Evolutionary conservation across 2,113 vertebrate species (phyloP).

Genomic region (Crotalus viridis): DNA sequence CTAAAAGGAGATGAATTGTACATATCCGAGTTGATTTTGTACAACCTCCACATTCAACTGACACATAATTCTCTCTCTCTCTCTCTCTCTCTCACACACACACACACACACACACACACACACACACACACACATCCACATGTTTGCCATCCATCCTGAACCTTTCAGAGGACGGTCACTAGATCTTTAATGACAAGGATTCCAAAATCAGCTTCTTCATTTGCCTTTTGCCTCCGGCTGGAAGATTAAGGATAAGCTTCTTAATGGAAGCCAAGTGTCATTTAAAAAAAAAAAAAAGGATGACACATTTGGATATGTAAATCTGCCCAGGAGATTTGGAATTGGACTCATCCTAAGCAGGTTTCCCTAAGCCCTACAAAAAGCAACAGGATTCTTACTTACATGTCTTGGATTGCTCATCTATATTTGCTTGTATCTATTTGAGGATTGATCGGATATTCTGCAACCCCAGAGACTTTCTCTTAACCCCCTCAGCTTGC

Average conservation of each 20-base stretch:
- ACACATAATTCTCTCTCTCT: not conserved
- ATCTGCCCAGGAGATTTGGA: not conserved
- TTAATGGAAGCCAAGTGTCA: not conserved
- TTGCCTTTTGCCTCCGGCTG: not conserved
- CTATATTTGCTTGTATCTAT: no score
- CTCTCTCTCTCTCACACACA: not conserved
- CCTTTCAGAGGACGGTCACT: not conserved
- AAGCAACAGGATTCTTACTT: not conserved
- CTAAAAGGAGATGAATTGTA: not conserved
- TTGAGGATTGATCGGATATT: no score
- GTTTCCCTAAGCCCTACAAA: not conserved
- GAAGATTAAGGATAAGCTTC: slow-evolving; percentile 11
- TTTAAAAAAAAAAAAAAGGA: not conserved
- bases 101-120: not conserved
- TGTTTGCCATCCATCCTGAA: not conserved
- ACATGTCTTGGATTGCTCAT: not conserved
- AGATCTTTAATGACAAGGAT: not conserved
- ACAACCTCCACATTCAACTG: not conserved
- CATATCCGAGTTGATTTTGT: not conserved
- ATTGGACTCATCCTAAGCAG: not conserved
- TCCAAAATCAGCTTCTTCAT: not conserved
- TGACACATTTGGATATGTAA: not conserved
- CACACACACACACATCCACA: not conserved
- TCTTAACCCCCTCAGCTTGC: no score
- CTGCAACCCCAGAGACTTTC: no score